Conservation (phyloP, 1,140 invertebrate species). For the Steinernema feltiae region DNA sequence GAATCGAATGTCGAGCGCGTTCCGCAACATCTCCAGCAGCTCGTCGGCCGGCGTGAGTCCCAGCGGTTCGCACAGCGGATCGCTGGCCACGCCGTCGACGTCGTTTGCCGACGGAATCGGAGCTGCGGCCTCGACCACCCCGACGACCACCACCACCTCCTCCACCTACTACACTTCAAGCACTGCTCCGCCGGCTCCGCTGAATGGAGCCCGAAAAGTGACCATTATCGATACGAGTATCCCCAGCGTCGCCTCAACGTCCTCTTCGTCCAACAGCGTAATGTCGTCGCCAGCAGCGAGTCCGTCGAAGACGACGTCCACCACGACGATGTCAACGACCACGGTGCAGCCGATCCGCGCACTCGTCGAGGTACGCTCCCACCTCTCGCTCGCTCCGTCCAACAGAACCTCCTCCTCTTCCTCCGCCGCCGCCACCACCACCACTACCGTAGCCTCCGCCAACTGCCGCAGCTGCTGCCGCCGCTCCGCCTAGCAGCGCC, state of each 20-base stretch:
- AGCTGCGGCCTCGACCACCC: background rate
- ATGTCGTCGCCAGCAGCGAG: slow-evolving; percentile 7
- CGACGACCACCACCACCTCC: background rate
- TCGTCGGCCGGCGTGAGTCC: slow-evolving; percentile 24
- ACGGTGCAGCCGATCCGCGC: slow-evolving; percentile 16
- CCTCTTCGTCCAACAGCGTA: slow-evolving; percentile 17
- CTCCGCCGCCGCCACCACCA: background rate
- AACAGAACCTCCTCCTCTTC: background rate
- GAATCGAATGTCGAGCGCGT: slow-evolving; percentile 50
- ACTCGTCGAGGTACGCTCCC: slow-evolving; percentile 25
- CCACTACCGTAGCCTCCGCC: background rate
- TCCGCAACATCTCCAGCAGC: slow-evolving; percentile 40
- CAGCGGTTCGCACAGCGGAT: slow-evolving; percentile 17
- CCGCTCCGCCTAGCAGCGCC: too few species aligned
- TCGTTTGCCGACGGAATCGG: slow-evolving; percentile 24
- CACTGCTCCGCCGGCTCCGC: background rate
- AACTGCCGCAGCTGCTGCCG: background rate
- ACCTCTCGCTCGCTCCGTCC: slow-evolving; percentile 10
- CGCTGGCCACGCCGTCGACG: background rate
- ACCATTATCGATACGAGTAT: slow-evolving; percentile 15
- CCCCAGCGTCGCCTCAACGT: slow-evolving; percentile 14
- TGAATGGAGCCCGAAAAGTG: slow-evolving; percentile 8
- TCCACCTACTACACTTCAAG: slow-evolving; percentile 2
- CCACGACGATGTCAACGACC: too few species aligned
- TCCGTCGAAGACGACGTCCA: background rate